Evolutionary conservation across 1,140 invertebrate species (phyloP), one percentile per base, ranked within the genome.

Genomic region (Rhopalosiphum padi): DNA sequence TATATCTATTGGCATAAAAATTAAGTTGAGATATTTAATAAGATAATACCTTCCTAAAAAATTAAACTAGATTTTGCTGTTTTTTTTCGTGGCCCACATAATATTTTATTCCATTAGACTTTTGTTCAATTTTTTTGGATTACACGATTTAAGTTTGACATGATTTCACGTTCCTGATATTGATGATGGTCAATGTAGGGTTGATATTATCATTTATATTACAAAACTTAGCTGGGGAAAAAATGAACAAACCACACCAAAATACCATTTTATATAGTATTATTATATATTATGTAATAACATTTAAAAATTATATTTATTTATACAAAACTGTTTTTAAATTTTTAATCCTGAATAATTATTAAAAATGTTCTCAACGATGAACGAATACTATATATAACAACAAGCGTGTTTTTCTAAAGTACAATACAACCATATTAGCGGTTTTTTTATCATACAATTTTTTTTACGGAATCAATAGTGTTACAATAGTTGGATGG

Each of bases 241-340:
- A n/a, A 68, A 68, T 68, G 60, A 68, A 68, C n/a, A 68, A 15
- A 48, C 48, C 48, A 48, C 48, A 5, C 30, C 60, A n/a, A 68
- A 68, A n/a, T n/a, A 68, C 30, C 60, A 68, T 68, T 18, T 68
- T n/a, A n/a, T 68, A 68, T 68, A 6, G 60, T 68, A 68, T 68
- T 30, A 68, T 68, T 46, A 46, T 60, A 68, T 68, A 68, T 68
- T n/a, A 68, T n/a, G 77, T 82, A 22, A 43, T 87, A 87, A 87
- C 46, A 46, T 8, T 55, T 90, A 41, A 55, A 55, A 90, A 90
- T 90, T 90, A 60, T 35, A 25, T 90, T 90, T 55, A 55, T 90
- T 90, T 41, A 41, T 90, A 90, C 88, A 90, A 90, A 90, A 90
- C 88, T 60, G 51, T 55, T 30, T 55, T 37, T 48, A 11, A 41